These are phyloP conservation scores for Polymixis lichenea DNA, from an alignment of 2,888 invertebrate species.

Conservation along the genomic window DNA sequence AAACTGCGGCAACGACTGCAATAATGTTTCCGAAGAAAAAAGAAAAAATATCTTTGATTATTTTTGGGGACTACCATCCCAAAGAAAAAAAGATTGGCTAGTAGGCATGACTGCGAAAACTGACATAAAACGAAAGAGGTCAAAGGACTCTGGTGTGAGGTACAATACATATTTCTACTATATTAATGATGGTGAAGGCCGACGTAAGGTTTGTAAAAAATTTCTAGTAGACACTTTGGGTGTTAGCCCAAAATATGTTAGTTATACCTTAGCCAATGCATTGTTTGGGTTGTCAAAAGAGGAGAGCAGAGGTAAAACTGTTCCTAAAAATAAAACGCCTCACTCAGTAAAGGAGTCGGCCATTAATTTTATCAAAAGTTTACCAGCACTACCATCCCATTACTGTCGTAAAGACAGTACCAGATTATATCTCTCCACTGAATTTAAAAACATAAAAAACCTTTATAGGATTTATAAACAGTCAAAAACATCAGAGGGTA, in stretches of 20 bases:
- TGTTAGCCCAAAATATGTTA: slow-evolving; percentile 20
- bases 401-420: slow-evolving; percentile 46
- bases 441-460: slow-evolving; percentile 29
- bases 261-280: slow-evolving; percentile 29
- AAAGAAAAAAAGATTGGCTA: slow-evolving; percentile 42
- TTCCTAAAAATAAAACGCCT: slow-evolving; percentile 39
- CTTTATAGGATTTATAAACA: slow-evolving; percentile 8
- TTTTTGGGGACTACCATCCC: slow-evolving; percentile 29
- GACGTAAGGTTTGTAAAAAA: slow-evolving; percentile 34
- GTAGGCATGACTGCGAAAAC: slow-evolving; percentile 9
- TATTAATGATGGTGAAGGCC: slow-evolving; percentile 48
- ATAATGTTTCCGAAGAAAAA: slow-evolving; percentile 18
- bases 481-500: not conserved
- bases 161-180: slow-evolving; percentile 33
- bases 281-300: slow-evolving; percentile 27
- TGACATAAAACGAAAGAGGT: slow-evolving; percentile 13
- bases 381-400: slow-evolving; percentile 45
- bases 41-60: slow-evolving; percentile 25
- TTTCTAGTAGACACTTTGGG: slow-evolving; percentile 28
- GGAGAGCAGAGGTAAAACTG: slow-evolving; percentile 28
- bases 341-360: slow-evolving; percentile 21
- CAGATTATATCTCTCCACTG: slow-evolving; percentile 37
- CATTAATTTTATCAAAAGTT: slow-evolving; percentile 36
- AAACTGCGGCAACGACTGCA: slow-evolving; percentile 15
- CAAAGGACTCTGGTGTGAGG: slow-evolving; percentile 14